Evolutionary conservation across 2,113 vertebrate genomes (phyloP), one percentile per base, ranked within the genome.

Genomic region (Centropus bengalensis): DNA sequence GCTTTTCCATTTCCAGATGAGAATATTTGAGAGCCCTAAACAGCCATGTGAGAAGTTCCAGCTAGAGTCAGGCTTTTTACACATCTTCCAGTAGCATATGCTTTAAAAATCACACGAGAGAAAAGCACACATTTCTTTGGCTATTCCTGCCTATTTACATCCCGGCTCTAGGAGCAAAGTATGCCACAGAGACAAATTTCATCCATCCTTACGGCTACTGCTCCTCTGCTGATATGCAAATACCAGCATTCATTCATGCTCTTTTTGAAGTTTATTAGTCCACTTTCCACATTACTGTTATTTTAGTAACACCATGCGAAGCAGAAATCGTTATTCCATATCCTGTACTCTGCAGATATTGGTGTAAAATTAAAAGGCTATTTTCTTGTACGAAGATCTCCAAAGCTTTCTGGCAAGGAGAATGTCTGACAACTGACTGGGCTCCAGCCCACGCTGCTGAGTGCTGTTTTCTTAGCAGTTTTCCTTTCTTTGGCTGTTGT

Each of bases 81-180:
- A 92, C 92, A 82, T 82, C 82, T 76, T 86, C 68, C 75, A 94
- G 95, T 89, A 94, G 91, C 91, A 56, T 14, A 59, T 40, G 77
- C 88, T 85, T 93, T 84, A 42, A 42, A 93, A 96, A 63, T 66
- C 79, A 67, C 66, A 71, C 11, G 16, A 12, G 73, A 91, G 81
- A 28, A 67, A 84, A 93, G 90, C 81, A 13, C 6, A 22, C 40
- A 17, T 26, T 22, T 30, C 86, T 21, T 90, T 58, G 95, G 78
- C 94, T 71, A 28, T 7, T 30, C 1, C 1, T 73, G 84, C 82
- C 82, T n/a, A n/a, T 92, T 86, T 86, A 86, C 78, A 80, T 76
- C 96, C 91, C 33, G 0, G 51, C 64, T 71, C 76, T 18, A 22
- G 64, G 76, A 87, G 94, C 47, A 84, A 86, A 30, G 74, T 28